Evolutionary conservation across 30 jellyfish, hydroid and myxozoan species (phyloP).

Genomic region (Turritopsis rubra): DNA sequence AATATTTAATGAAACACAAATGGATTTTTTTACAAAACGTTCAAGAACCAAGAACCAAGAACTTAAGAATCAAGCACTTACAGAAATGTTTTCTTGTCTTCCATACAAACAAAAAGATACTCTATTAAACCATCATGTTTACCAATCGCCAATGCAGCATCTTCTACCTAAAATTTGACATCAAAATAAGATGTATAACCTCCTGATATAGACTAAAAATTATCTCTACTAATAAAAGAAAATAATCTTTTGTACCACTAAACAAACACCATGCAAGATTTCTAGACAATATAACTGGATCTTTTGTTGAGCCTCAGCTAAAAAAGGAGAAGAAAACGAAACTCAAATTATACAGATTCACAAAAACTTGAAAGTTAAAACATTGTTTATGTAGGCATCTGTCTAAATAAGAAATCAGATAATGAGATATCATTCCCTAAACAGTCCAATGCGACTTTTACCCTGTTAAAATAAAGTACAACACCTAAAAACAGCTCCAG

Average conservation of each 20-base stretch:
- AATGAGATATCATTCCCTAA: too few relatives aligned
- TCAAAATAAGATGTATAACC: neutral
- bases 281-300: slow-evolving; percentile 54
- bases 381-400: too few relatives aligned
- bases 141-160: slow-evolving; percentile 55
- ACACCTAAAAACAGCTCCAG: too few relatives aligned
- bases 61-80: slow-evolving; percentile 15
- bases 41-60: neutral
- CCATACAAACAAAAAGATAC: slow-evolving; percentile 70
- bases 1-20: neutral
- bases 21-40: neutral
- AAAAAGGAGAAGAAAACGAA: neutral
- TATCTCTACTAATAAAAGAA: too few relatives aligned
- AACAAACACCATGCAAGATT: slow-evolving; percentile 51
- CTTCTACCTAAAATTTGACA: slow-evolving; percentile 37
- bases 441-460: too few relatives aligned
- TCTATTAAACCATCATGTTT: slow-evolving; percentile 49
- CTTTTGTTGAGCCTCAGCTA: slow-evolving; percentile 52
- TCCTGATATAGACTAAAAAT: too few relatives aligned
- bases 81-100: slow-evolving; percentile 69
- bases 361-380: neutral
- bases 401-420: too few relatives aligned
- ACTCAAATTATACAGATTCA: too few relatives aligned
- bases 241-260: slow-evolving; percentile 37
- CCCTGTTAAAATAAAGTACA: too few relatives aligned